Evolutionary conservation across 2,888 invertebrate species (phyloP).

Genomic region (Lacanobia wlatinum): DNA sequence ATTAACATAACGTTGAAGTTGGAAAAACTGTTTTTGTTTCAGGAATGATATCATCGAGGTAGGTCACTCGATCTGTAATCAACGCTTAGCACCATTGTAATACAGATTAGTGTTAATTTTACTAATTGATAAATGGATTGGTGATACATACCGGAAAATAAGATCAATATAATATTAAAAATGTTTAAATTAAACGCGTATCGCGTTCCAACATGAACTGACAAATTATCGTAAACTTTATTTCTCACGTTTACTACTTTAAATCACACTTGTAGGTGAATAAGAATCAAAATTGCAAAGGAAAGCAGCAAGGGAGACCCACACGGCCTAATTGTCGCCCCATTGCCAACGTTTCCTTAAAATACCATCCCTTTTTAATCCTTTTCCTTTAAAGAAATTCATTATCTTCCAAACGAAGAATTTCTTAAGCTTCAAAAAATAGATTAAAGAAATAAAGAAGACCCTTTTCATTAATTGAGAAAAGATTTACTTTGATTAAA

Average conservation of each 20-base stretch:
- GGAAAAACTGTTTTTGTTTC: background rate
- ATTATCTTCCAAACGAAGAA: conserved; percentile 51
- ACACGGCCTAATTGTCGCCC: conserved; percentile 27
- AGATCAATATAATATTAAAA: background rate
- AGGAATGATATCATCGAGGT: background rate
- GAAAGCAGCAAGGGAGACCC: background rate
- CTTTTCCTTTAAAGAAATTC: conserved; percentile 51
- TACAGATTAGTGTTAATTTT: background rate
- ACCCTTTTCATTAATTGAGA: conserved; percentile 61
- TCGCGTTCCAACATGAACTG: background rate
- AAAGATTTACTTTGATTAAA: conserved; percentile 65
- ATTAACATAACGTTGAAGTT: conserved; percentile 4
- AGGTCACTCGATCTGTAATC: background rate
- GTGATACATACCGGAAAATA: background rate
- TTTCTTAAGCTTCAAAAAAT: conserved; percentile 62
- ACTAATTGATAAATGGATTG: background rate
- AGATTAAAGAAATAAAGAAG: conserved; percentile 59
- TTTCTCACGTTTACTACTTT: background rate
- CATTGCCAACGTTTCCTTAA: conserved; percentile 23
- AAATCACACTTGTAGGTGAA: background rate
- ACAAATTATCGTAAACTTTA: background rate
- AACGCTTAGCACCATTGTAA: background rate
- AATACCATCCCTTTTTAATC: conserved; percentile 40
- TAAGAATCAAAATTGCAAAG: background rate
- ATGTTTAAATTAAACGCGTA: background rate